Base-by-base conservation (phyloP, 2,888 invertebrate species). In the Chymomyza procnemis region DNA sequence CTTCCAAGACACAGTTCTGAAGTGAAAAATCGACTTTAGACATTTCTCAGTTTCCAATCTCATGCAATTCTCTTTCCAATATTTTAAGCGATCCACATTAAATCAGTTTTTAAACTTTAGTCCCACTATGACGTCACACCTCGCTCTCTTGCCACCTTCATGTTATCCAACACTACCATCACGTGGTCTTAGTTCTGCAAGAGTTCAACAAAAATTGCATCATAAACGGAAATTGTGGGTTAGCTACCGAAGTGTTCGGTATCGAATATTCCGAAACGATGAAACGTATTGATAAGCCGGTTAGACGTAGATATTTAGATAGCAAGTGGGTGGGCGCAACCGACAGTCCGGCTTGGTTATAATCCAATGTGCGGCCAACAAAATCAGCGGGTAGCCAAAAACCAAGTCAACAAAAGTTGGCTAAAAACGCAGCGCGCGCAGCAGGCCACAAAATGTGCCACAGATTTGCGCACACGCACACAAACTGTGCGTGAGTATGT, bases 161-260 rank as follows among this genome's bases (percentile, higher is more conserved):
- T 26, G 26, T n/a, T n/a, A n/a, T n/a, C n/a, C n/a, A n/a, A n/a
- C n/a, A n/a, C n/a, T n/a, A n/a, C n/a, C n/a, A n/a, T n/a, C n/a
- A n/a, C n/a, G n/a, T n/a, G 6, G 6, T 26, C 8, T 26, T 26
- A 1, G n/a, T 26, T 6, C 26, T 26, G 19, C 50, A 19, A 50
- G 0, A n/a, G 19, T 18, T 16, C 16, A 18, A 50, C 16, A 16
- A 18, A 50, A 50, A n/a, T 50, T 50, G 50, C 50, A 19, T 50
- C 50, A 50, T 41, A 50, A 68, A 52, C 85, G 83, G 85, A 85
- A 85, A 70, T 85, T 70, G 57, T 70, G 69, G 75, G 67, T 73
- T 67, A 58, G 79, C 84, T 81, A 80, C 81, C 70, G 74, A 78
- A 75, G 83, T 67, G 82, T 73, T 81, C n/a, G n/a, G 82, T 85